Base-by-base conservation (phyloP, 2,888 invertebrate genomes). In the Scotopteryx bipunctaria region DNA sequence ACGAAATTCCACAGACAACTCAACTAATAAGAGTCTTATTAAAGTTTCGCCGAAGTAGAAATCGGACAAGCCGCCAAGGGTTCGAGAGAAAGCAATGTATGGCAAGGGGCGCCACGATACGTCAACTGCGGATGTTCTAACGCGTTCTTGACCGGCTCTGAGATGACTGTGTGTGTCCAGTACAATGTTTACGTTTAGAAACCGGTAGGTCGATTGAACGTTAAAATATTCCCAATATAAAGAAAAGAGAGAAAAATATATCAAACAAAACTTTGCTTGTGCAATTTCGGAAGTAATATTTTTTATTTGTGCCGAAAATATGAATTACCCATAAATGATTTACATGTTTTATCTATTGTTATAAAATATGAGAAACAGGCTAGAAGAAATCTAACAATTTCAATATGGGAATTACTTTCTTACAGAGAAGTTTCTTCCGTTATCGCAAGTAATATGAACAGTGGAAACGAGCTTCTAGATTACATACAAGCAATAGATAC, bases 401-500 rank as follows among this genome's bases (percentile, higher is more conserved):
- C n/a, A n/a, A n/a, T n/a, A n/a, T n/a, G n/a, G n/a, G n/a, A n/a
- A n/a, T n/a, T n/a, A n/a, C n/a, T n/a, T n/a, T n/a, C n/a, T n/a
- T n/a, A n/a, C n/a, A 27, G 11, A 11, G 8, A 9, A 9, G 11
- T 27, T 27, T 27, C 9, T 3, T 27, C 27, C 27, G 11, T 33
- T 33, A 6, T 27, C 8, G 14, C 2, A 29, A 36, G n/a, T n/a
- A n/a, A 16, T 6, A 16, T 36, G 14, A 15, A 8, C 19, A 54
- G 23, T 57, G 54, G 51, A 64, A 57, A 63, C 61, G 46, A 59
- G 65, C 59, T 49, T 66, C 64, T 58, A 69, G 70, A 75, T 73
- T 71, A 72, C 69, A 64, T 71, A 72, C 69, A 64, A 64, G 69
- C 63, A 68, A 71, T 65, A 66, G 62, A 74, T 72, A 76, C 81